Percentiles rank a stretch among this genome's conserved stretches.
Evolutionary conservation across 2,888 invertebrate genomes (phyloP).

Genomic region (Erpobdella octoculata): DNA sequence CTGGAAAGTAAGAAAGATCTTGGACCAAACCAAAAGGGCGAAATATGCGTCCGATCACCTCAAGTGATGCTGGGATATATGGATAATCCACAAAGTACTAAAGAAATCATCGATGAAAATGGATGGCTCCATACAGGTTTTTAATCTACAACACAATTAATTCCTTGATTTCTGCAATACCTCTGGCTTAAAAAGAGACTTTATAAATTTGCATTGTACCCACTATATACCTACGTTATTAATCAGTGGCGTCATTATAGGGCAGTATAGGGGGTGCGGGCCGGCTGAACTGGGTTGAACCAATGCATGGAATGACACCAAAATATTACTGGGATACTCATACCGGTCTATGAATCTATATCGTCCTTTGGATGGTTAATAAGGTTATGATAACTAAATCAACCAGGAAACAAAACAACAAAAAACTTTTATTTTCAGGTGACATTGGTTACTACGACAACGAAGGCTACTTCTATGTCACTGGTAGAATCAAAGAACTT

Average conservation of each 20-base stretch:
- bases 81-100: constrained; percentile 65
- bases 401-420: too few species aligned
- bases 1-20: constrained; percentile 56
- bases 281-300: too few species aligned
- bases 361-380: too few species aligned
- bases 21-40: constrained; percentile 59
- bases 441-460: constrained; percentile 71
- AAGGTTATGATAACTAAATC: too few species aligned
- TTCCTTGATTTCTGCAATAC: not conserved
- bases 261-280: too few species aligned
- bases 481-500: constrained; percentile 79
- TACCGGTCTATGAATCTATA: too few species aligned
- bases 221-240: too few species aligned
- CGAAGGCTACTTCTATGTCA: constrained; percentile 71
- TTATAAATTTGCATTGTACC: too few species aligned
- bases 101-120: constrained; percentile 60
- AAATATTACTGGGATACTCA: too few species aligned
- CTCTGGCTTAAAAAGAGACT: not conserved
- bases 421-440: constrained; percentile 56
- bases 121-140: constrained; percentile 70
- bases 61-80: constrained; percentile 74
- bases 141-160: not conserved
- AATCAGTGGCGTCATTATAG: too few species aligned
- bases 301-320: too few species aligned
- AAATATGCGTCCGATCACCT: constrained; percentile 75